A percentile compares a stretch with the other conserved stretches of the same genome.
These are phyloP conservation scores for Cyanistes caeruleus DNA, from an alignment of 2,113 vertebrate species.

Conservation along the genomic window DNA sequence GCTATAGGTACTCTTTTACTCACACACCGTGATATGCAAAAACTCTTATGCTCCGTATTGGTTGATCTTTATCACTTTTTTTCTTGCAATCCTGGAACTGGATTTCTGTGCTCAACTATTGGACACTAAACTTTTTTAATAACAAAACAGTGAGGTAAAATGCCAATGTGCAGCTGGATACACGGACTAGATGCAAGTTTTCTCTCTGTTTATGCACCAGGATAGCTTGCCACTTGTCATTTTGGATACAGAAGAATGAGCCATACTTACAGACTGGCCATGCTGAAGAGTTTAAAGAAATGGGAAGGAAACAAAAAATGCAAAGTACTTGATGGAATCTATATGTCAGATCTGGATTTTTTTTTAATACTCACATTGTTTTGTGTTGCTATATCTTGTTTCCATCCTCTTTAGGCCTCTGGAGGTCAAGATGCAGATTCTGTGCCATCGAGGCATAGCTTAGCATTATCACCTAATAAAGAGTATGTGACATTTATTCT, in stretches of 20 bases:
- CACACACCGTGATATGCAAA: neutral
- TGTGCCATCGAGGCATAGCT: accelerated
- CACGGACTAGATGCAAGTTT: neutral
- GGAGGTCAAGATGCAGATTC: neutral
- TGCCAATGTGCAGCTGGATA: neutral
- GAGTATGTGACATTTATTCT: neutral
- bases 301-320: neutral
- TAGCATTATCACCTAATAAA: neutral
- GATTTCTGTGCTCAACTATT: neutral
- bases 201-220: neutral
- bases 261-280: neutral
- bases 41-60: neutral
- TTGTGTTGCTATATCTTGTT: neutral
- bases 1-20: neutral
- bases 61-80: neutral
- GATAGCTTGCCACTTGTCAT: neutral
- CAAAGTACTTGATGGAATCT: neutral
- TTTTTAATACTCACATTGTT: neutral
- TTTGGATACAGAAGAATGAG: neutral
- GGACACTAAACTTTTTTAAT: neutral
- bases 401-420: neutral
- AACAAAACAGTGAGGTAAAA: neutral
- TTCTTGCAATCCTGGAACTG: neutral
- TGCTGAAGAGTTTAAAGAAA: neutral
- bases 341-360: neutral